Evolutionary conservation across 2,888 invertebrate species (phyloP), one percentile per base, ranked within the genome.

Genomic region (Netelia melanura): DNA sequence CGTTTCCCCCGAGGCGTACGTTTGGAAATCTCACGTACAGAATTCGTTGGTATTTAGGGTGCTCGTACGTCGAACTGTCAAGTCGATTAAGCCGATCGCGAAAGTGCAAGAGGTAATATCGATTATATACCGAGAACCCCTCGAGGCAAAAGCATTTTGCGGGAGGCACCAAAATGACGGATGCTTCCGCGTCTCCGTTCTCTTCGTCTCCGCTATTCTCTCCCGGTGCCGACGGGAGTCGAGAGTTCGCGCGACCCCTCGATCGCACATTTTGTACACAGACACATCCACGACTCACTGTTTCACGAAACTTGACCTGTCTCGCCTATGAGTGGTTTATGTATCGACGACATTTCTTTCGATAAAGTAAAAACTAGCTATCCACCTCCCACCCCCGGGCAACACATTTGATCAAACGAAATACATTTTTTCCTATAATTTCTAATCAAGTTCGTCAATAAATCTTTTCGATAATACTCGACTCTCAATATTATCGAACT

Each of bases 111-210:
- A 78, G 80, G 44, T 72, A 21, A 71, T 75, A 81, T 83, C 85
- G 86, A 81, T 17, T 87, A 65, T 80, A 72, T 30, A 54, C 54
- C 14, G 77, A 79, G 79, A 77, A 76, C 76, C 68, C 44, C 54
- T n/a, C 54, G 75, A 83, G 65, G 64, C 71, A 21, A 71, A 21
- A 77, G 61, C 76, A 62, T 80, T 80, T 72, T 72, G 61, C 68
- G 72, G 68, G 64, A 86, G 81, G 86, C 77, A 84, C 78, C 64
- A 61, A 79, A 80, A 86, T 87, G 87, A 86, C 87, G 82, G 80
- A 87, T 87, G 67, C 86, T 74, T 64, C 56, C 68, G 9, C 38
- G 58, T 3, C 11, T 48, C 67, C 81, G 61, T 68, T 78, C 81
- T 77, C 61, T 79, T 71, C 68, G 79, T 79, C 71, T 79, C 70